Conservation (phyloP, 2,888 invertebrate genomes). For the Eilema depressum region DNA sequence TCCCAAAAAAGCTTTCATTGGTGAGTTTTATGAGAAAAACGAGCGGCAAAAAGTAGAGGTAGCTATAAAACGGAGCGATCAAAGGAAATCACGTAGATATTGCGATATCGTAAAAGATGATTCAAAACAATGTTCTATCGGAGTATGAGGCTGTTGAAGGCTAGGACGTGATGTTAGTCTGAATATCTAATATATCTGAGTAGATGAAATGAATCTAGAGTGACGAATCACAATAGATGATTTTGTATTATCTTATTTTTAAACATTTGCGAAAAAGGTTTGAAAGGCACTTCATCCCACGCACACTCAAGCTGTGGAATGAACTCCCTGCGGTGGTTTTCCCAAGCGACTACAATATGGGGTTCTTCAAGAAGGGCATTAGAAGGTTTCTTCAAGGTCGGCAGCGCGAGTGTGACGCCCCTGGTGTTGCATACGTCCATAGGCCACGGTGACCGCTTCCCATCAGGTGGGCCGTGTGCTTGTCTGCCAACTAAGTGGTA, state of each 20-base stretch:
- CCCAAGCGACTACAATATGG: no score
- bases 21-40: conserved; percentile 34
- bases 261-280: neutral
- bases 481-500: no score
- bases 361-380: no score
- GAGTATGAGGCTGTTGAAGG: conserved; percentile 10
- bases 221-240: neutral
- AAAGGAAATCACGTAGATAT: conserved; percentile 25
- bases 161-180: conserved; percentile 19
- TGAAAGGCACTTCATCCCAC: no score
- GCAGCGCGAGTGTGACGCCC: no score
- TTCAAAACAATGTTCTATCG: conserved; percentile 29
- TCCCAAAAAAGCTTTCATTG: conserved; percentile 25
- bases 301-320: no score
- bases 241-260: neutral
- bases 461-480: no score
- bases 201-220: conserved; percentile 10
- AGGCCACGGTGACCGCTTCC: no score
- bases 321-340: no score
- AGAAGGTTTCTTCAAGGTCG: no score
- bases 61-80: conserved; percentile 29
- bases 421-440: no score
- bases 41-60: conserved; percentile 26
- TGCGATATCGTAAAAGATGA: conserved; percentile 27
- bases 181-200: conserved; percentile 12